Evolutionary conservation across 1,140 invertebrate species (phyloP).

Genomic region (Chlorops oryzae): DNA sequence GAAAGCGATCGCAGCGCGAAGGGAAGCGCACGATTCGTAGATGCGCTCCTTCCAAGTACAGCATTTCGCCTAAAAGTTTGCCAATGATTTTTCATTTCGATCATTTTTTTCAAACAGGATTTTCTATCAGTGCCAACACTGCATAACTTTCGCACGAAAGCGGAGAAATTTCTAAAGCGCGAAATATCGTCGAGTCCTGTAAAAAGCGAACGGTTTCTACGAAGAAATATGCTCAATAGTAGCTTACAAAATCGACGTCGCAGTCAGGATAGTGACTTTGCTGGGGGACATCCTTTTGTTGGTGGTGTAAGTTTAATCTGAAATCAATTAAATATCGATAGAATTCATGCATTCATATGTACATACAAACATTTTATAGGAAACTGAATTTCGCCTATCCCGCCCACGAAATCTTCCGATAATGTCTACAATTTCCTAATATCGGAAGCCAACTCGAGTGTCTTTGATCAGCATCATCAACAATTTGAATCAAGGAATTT

Average conservation of each 20-base stretch:
- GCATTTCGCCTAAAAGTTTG: not conserved
- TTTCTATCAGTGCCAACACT: slow-evolving; percentile 41
- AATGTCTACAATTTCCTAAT: slow-evolving; percentile 15
- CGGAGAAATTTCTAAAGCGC: slow-evolving; percentile 16
- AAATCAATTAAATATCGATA: too few species aligned
- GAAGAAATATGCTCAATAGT: slow-evolving; percentile 13
- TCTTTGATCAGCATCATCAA: too few species aligned
- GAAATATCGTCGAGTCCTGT: slow-evolving; percentile 41
- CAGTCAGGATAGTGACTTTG: slow-evolving; percentile 43
- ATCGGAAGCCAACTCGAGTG: slow-evolving; percentile 2
- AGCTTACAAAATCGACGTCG: slow-evolving; percentile 29
- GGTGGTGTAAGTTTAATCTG: slow-evolving; percentile 38
- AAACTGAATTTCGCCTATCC: slow-evolving; percentile 2
- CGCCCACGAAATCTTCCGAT: slow-evolving; percentile 10
- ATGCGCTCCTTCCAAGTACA: slow-evolving; percentile 24
- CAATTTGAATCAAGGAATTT: too few species aligned
- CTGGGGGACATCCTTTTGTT: slow-evolving; percentile 32
- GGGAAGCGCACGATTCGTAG: slow-evolving; percentile 12
- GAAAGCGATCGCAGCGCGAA: slow-evolving; percentile 21
- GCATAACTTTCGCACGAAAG: slow-evolving; percentile 23
- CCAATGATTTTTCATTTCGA: slow-evolving; percentile 13
- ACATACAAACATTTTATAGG: not conserved
- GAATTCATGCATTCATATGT: not conserved
- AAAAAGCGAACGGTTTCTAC: slow-evolving; percentile 36
- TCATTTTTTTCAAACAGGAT: slow-evolving; percentile 20